A percentile compares a stretch with the other conserved stretches of the same genome.
These are phyloP conservation scores for Xestia rhomboidea DNA, from an alignment of 2,888 invertebrate genomes.

Conservation along the genomic window DNA sequence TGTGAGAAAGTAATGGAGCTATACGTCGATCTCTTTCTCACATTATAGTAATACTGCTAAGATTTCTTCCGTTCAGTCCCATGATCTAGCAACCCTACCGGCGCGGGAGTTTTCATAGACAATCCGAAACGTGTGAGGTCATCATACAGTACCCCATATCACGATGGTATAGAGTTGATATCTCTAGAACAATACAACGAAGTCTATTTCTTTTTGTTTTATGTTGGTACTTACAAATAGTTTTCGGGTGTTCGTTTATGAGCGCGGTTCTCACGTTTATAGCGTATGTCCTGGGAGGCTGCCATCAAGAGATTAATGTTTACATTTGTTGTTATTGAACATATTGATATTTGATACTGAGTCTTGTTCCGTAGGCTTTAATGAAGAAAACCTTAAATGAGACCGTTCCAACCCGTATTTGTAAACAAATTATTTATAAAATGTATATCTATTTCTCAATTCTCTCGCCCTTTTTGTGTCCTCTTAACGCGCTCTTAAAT, in stretches of 20 bases:
- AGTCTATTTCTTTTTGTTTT: constrained; percentile 64
- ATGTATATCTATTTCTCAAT: too few species aligned
- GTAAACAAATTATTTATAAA: too few species aligned
- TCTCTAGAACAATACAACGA: constrained; percentile 33
- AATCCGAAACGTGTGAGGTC: constrained; percentile 76
- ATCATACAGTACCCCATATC: constrained; percentile 46
- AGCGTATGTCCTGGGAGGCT: constrained; percentile 54
- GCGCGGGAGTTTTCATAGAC: constrained; percentile 61
- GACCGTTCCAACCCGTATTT: not conserved
- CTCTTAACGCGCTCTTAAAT: too few species aligned
- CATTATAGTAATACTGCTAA: too few species aligned
- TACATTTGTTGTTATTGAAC: constrained; percentile 46
- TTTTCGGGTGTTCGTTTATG: constrained; percentile 68
- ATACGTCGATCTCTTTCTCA: not conserved
- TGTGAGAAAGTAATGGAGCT: not conserved
- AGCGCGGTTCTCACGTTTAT: constrained; percentile 66
- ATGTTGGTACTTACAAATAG: constrained; percentile 61
- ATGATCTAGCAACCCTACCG: constrained; percentile 42
- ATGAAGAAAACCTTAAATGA: not conserved
- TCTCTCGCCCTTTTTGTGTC: too few species aligned
- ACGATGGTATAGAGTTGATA: constrained; percentile 48
- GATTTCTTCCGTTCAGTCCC: not conserved
- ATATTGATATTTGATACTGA: constrained; percentile 10
- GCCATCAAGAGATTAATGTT: constrained; percentile 41
- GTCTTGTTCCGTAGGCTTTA: not conserved